Percentiles rank a stretch among this genome's conserved stretches.
phyloP scores from a whole-genome alignment of 2,797 vertebrate genomes.

The Takifugu ocellatus region DNA sequence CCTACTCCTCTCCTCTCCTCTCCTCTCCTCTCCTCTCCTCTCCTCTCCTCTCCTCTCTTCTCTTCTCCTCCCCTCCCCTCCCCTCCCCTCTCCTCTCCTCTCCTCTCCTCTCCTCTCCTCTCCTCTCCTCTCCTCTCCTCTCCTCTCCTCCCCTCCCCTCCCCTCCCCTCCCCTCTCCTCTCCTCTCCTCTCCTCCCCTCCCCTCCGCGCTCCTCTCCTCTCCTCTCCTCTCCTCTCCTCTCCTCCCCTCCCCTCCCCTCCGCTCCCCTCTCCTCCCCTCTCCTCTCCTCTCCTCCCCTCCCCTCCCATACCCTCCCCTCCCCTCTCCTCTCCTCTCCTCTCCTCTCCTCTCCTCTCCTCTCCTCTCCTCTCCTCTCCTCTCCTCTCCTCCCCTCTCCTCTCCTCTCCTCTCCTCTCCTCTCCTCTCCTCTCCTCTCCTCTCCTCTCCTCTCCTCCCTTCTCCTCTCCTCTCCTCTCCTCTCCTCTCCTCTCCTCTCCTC shows the following conservation, averaged over 20 bases:
- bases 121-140: constrained; percentile 18
- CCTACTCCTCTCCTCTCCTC: constrained; percentile 10
- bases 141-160: constrained; percentile 1
- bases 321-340: neutral
- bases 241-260: too few relatives aligned
- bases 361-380: constrained; percentile 21
- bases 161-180: too few relatives aligned
- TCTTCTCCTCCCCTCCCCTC: neutral
- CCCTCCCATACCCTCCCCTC: too few relatives aligned
- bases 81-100: neutral
- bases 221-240: too few relatives aligned
- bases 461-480: neutral
- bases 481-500: neutral
- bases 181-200: too few relatives aligned
- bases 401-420: constrained; percentile 36
- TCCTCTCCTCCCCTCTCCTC: constrained; percentile 11
- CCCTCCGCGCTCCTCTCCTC: too few relatives aligned
- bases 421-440: constrained; percentile 41
- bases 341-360: constrained; percentile 6
- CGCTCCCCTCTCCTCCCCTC: too few relatives aligned
- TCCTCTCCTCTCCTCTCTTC: constrained; percentile 15
- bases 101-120: constrained; percentile 18
- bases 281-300: too few relatives aligned
- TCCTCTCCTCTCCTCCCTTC: constrained; percentile 3
- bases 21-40: neutral